Conservation (phyloP, 2,113 vertebrate genomes). For the Leptodactylus fuscus region DNA sequence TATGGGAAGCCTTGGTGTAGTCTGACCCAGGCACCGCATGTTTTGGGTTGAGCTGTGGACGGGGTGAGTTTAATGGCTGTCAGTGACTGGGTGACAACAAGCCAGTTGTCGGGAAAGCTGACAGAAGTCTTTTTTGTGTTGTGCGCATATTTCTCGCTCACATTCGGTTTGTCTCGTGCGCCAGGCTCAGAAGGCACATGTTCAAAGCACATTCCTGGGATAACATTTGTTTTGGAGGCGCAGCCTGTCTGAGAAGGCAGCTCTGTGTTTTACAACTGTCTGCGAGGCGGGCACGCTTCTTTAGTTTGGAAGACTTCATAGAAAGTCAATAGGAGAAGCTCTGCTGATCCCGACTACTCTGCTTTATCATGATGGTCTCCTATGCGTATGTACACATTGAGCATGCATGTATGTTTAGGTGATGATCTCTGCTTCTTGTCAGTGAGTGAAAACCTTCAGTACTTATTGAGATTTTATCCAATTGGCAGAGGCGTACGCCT, state of each 20-base stretch:
- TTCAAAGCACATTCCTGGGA: constrained; percentile 59
- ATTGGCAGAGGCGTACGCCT: neutral
- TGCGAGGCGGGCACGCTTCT: constrained; percentile 33
- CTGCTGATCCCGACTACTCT: neutral
- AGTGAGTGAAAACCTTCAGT: neutral
- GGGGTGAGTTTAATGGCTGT: neutral
- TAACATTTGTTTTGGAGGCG: constrained; percentile 60
- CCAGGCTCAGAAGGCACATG: constrained; percentile 37
- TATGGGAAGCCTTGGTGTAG: neutral
- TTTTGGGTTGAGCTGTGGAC: neutral
- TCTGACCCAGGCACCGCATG: no score
- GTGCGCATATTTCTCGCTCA: constrained; percentile 41
- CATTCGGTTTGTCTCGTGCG: constrained; percentile 21
- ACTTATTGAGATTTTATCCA: neutral
- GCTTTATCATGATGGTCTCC: neutral
- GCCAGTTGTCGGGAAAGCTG: neutral
- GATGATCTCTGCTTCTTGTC: neutral
- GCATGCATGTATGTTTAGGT: neutral
- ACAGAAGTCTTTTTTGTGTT: constrained; percentile 26
- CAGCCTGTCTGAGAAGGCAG: constrained; percentile 51
- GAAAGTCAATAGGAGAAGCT: constrained; percentile 21
- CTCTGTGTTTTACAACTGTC: constrained; percentile 55
- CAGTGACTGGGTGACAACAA: neutral
- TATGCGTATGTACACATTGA: no score
- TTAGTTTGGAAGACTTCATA: neutral